Evolutionary conservation across 2,797 vertebrate species (phyloP), one percentile per base, ranked within the genome.

Genomic region (Oreortyx pictus): DNA sequence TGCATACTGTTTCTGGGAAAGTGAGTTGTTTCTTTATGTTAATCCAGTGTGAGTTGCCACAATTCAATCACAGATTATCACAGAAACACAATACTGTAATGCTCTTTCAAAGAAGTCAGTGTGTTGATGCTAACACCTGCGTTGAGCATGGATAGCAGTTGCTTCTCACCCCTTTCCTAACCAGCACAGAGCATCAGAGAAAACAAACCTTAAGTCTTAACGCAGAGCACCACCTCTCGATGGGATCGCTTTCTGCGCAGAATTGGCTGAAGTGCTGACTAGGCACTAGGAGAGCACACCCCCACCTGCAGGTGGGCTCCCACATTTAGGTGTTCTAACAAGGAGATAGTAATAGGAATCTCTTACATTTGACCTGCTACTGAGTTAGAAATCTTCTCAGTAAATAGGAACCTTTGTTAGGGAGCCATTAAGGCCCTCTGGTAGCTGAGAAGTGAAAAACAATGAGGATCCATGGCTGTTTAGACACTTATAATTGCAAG

Each of bases 161-260:
- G 47, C 18, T 78, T 89, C 61, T 31, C 46, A 44, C 23, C 7
- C 8, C 31, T 66, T 20, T 27, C 24, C 49, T 43, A 43, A 61
- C 14, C 15, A 73, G 29, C 46, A 3, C 17, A 17, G 23, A 73
- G 52, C 33, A 18, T 23, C 18, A 41, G 61, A 3, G 14, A 46
- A 44, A 71, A 29, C 39, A 73, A 57, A 33, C 17, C 19, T 41
- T 56, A 29, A 16, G 11, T 74, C 39, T 93, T 71, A 82, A 70
- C 0, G 0, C 23, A 47, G 56, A 96, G 89, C 93, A 87, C 93
- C 89, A 93, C 74, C 93, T 96, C 79, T 88, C 2, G 70, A 86
- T 94, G 73, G 70, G 56, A 93, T 70, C 70, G 66, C n/a, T 91
- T 75, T 66, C 87, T 95, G 92, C 93, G 89, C 4, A 14, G 41